A percentile compares a stretch with the other conserved stretches of the same genome.
These are phyloP conservation scores for Tiliacea citrago DNA, from an alignment of 2,888 invertebrate species.

Conservation along the genomic window DNA sequence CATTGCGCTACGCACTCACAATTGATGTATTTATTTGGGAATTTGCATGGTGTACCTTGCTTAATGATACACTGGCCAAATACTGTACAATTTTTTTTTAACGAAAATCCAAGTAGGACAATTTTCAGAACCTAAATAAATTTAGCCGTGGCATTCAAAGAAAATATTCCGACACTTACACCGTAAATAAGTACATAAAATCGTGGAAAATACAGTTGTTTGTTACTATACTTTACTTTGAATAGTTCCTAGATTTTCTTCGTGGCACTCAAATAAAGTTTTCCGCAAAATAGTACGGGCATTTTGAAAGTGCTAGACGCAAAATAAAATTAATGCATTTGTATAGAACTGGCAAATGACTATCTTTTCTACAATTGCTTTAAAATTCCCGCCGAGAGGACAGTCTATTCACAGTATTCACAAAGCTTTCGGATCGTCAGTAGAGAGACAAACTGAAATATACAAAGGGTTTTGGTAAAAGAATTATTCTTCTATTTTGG, in stretches of 20 bases:
- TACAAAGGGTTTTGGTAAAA: slow-evolving; percentile 73
- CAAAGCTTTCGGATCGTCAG: slow-evolving; percentile 70
- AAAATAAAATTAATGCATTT: slow-evolving; percentile 50
- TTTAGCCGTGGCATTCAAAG: slow-evolving; percentile 11
- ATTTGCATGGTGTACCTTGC: neutral
- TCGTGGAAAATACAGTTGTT: slow-evolving; percentile 40
- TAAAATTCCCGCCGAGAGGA: slow-evolving; percentile 62
- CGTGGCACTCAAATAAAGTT: slow-evolving; percentile 48
- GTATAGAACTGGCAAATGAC: slow-evolving; percentile 47
- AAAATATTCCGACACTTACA: slow-evolving; percentile 24
- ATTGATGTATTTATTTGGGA: neutral
- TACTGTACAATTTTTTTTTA: neutral
- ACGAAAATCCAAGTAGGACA: neutral
- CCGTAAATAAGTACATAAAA: slow-evolving; percentile 33
- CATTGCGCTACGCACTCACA: neutral
- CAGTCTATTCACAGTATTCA: slow-evolving; percentile 66
- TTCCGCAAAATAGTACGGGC: slow-evolving; percentile 24
- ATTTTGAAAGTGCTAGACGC: slow-evolving; percentile 34
- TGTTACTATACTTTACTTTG: slow-evolving; percentile 45
- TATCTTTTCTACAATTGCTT: slow-evolving; percentile 60
- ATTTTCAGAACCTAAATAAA: slow-evolving; percentile 13
- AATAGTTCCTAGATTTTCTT: slow-evolving; percentile 48
- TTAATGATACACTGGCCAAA: neutral
- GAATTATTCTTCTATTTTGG: slow-evolving; percentile 73
- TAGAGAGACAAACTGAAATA: slow-evolving; percentile 63